Evolutionary conservation across 2,797 vertebrate genomes (phyloP).

Genomic region (Scolopax rusticola): DNA sequence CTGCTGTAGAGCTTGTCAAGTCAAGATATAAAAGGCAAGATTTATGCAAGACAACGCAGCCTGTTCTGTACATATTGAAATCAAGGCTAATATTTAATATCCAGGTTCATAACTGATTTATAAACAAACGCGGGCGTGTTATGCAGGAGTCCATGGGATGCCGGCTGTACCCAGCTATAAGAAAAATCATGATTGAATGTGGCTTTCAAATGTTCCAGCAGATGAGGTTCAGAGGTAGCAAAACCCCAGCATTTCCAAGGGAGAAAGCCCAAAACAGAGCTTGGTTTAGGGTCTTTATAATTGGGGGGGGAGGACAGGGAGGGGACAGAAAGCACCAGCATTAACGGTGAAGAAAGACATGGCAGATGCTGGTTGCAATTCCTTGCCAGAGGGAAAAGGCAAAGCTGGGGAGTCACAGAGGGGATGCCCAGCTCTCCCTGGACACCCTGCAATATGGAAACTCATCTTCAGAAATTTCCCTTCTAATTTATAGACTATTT

Average conservation of each 20-base stretch:
- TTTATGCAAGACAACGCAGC: background rate
- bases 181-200: background rate
- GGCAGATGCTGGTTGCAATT: background rate
- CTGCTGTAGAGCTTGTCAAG: background rate
- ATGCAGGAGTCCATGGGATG: background rate
- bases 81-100: background rate
- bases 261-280: background rate
- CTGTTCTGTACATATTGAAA: background rate
- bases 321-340: background rate
- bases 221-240: background rate
- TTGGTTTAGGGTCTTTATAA: background rate
- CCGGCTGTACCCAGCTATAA: background rate
- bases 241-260: background rate
- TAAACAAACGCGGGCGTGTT: accelerated
- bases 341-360: accelerated
- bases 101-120: background rate
- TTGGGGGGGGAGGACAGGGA: accelerated
- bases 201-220: background rate
- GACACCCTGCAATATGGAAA: accelerated
- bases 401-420: background rate
- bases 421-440: background rate
- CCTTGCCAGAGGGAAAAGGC: background rate
- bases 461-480: background rate
- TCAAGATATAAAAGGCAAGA: background rate
- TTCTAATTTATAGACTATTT: background rate